phyloP scores from a whole-genome alignment of 2,797 vertebrate genomes.

The Gambusia yucatana region DNA sequence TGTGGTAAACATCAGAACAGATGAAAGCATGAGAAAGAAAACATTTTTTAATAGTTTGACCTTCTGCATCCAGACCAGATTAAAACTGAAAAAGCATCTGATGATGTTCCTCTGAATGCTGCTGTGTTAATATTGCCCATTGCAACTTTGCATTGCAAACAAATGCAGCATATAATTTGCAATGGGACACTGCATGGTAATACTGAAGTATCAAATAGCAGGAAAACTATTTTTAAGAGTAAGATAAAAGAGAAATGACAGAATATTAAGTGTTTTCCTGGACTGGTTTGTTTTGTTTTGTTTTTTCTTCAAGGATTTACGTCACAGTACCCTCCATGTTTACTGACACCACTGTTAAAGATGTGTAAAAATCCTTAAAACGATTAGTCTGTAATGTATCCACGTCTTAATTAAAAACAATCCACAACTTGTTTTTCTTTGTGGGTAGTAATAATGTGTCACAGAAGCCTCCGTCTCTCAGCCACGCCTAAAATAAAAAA shows the following conservation, averaged over 20 bases:
- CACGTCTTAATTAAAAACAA: background rate
- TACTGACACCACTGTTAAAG: background rate
- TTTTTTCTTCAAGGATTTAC: background rate
- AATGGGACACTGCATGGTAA: background rate
- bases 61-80: background rate
- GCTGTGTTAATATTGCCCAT: background rate
- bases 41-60: background rate
- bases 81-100: background rate
- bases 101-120: background rate
- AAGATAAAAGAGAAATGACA: background rate
- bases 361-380: background rate
- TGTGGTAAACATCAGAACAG: background rate
- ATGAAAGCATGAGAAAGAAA: background rate
- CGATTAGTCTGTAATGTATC: background rate
- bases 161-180: background rate
- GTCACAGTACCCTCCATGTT: background rate
- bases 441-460: background rate
- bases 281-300: background rate
- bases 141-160: slow-evolving; percentile 2
- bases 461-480: background rate
- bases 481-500: background rate
- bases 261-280: background rate
- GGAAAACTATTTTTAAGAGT: background rate
- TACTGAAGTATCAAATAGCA: background rate
- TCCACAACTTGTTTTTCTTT: background rate